Base-by-base conservation (phyloP, 2,797 vertebrate species). In the Lacerta viridis region DNA sequence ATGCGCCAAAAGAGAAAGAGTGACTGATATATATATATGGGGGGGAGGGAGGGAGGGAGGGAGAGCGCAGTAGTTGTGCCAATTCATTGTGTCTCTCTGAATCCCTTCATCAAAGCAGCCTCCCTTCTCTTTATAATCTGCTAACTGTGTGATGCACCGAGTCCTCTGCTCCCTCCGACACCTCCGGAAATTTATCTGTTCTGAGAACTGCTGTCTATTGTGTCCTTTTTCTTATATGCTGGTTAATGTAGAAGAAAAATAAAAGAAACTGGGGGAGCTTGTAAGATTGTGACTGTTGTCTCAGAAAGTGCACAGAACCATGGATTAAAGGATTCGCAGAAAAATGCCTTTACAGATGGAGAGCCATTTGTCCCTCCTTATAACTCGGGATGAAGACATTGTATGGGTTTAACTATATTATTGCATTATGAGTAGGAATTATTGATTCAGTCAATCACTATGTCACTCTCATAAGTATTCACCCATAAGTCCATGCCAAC, bases 31-130 rank as follows among this genome's bases (percentile, higher is more conserved):
- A 50, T 13, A 3, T 50, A 50, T 1, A 1, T 11, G 39, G 39
- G 39, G 4, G 39, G 4, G 39, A 13, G 50, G 15, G 41, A 43
- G 41, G 7, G 41, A 43, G 41, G 7, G 43, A 55, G 13, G 4
- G 50, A 4, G 50, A 1, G 13, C 0, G 13, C 46, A 23, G 75
- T 8, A 39, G 59, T 50, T 86, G 27, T 89, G 86, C 91, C 90
- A 92, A 93, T 83, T 92, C 86, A 92, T 89, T 93, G 88, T 88
- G 46, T 89, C 80, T 87, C 39, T 0, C 72, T 39, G 79, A 86
- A 79, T 90, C 84, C 85, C 89, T 93, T 93, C 78, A 94, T 93
- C 94, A 91, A 92, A 95, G 91, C 69, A 87, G 74, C 83, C 50
- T 88, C 68, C 85, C 88, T 85, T 90, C 92, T 89, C 90, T 93